These are phyloP conservation scores for Archocentrus centrarchus DNA, from an alignment of 2,113 vertebrate species.

Conservation along the genomic window DNA sequence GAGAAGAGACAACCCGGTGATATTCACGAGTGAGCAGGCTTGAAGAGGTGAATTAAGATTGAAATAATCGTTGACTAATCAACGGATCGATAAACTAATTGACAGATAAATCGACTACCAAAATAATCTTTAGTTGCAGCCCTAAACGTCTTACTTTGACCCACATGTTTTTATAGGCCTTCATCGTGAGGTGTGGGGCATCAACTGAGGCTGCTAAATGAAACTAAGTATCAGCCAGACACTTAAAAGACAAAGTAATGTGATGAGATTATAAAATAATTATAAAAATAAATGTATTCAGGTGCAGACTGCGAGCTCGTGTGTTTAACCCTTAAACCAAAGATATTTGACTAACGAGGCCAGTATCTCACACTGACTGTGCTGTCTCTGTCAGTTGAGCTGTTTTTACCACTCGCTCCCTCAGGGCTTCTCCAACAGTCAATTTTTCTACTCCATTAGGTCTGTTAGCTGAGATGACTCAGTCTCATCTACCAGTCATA, in stretches of 20 bases:
- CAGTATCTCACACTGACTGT: not conserved
- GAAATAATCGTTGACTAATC: too few species aligned
- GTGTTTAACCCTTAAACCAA: not conserved
- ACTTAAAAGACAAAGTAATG: not conserved
- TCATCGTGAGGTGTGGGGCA: conserved; percentile 17
- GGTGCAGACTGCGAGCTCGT: not conserved
- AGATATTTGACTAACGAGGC: too few species aligned
- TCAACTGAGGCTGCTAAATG: not conserved
- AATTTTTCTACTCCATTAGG: not conserved
- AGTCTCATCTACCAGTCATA: not conserved
- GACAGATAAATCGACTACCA: too few species aligned
- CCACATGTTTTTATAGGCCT: not conserved
- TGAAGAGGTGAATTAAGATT: too few species aligned
- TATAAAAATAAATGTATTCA: not conserved
- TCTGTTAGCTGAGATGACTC: not conserved
- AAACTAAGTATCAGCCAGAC: not conserved
- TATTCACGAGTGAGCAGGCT: too few species aligned
- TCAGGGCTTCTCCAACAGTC: not conserved
- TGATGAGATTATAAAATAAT: conserved; percentile 21
- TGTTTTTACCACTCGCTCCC: not conserved
- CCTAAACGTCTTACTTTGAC: not conserved
- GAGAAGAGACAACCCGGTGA: too few species aligned
- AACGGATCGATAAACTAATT: too few species aligned
- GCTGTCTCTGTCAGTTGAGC: not conserved
- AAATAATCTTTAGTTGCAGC: too few species aligned